Base-by-base conservation (phyloP, 1,140 invertebrate genomes). In the Cepaea nemoralis region DNA sequence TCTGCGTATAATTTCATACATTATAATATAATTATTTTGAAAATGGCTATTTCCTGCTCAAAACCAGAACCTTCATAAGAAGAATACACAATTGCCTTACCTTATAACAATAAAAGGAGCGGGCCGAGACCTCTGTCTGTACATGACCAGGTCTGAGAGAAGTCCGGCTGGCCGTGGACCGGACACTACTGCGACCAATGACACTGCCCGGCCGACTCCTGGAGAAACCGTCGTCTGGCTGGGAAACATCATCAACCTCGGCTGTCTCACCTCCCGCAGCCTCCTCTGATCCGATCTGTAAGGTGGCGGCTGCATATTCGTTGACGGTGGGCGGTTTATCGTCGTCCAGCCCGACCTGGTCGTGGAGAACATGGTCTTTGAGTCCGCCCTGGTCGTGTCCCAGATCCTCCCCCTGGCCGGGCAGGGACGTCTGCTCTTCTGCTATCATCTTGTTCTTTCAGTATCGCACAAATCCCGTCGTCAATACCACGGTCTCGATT, bases 61-160 rank as follows among this genome's bases (percentile, higher is more conserved):
- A n/a, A n/a, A n/a, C 42, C 16, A 16, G 42, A 6, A 45, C 16
- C 42, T 16, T 45, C 42, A 45, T 45, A 45, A 10, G 16, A 45
- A 45, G 16, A 10, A 16, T 45, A 45, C 16, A 45, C 42, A 16
- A 10, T 8, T 19, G 27, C 19, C 59, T 66, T 63, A 88, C 88
- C 86, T 89, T 89, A 63, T 89, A 89, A 75, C 85, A 86, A 63
- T 88, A 89, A 75, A 73, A 89, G 14, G 76, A 69, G 16, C 81
- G 74, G 16, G 84, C 48, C 10, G 82, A 48, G 2, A 50, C 33
- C 37, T 87, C 87, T 24, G 81, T 79, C 74, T 86, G 85, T 14
- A 86, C 73, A 27, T 85, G 37, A 3, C 86, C 86, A 39, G 86
- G 88, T 76, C 83, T 73, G 77, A 86, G 76, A 0, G 88, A 89